Conservation (phyloP, 2,113 vertebrate species). For the Lampris megalopsis region DNA sequence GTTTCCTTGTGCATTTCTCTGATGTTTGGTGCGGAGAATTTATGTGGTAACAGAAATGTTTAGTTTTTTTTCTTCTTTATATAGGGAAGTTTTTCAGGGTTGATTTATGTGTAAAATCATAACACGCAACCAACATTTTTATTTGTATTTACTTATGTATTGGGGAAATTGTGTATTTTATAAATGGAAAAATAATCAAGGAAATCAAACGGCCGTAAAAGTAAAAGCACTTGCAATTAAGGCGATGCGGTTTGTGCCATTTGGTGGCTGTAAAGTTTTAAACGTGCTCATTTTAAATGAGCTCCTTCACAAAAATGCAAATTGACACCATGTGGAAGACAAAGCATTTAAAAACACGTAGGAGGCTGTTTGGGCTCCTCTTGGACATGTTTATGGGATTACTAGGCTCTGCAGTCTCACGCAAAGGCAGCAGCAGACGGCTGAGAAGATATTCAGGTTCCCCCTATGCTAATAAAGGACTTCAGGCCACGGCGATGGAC, state of each 20-base stretch:
- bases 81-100: not conserved
- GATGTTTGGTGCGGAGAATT: too few relatives aligned
- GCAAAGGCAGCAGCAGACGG: constrained; percentile 52
- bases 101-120: not conserved
- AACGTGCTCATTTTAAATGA: constrained; percentile 72
- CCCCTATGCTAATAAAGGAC: constrained; percentile 20
- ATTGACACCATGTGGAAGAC: constrained; percentile 82
- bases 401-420: constrained; percentile 65
- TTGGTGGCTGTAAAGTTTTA: constrained; percentile 73
- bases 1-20: too few relatives aligned
- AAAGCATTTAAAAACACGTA: constrained; percentile 76
- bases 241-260: constrained; percentile 72
- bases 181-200: constrained; percentile 57
- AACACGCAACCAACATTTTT: constrained; percentile 1
- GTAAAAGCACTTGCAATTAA: constrained; percentile 49
- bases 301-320: constrained; percentile 78
- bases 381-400: constrained; percentile 72
- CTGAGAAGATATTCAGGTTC: constrained; percentile 39
- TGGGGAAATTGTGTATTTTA: constrained; percentile 31
- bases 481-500: constrained; percentile 12
- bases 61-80: too few relatives aligned
- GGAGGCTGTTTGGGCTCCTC: constrained; percentile 69
- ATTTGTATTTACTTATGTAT: constrained; percentile 27
- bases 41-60: not conserved
- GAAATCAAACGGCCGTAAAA: constrained; percentile 64